These are phyloP conservation scores for Boloria selene DNA, from an alignment of 2,888 invertebrate genomes.

Conservation along the genomic window DNA sequence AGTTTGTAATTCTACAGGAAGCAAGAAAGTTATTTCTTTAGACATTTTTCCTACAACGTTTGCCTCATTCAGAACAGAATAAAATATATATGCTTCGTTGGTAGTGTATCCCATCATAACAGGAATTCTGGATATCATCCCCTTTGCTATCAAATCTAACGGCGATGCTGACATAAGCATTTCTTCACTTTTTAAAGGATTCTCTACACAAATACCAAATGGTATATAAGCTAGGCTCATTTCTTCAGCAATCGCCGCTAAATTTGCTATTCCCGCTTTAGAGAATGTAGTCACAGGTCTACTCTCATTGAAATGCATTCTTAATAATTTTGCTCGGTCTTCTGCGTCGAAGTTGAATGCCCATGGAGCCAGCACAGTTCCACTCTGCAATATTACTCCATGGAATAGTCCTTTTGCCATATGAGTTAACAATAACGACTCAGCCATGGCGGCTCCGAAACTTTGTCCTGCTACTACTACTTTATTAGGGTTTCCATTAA, in stretches of 20 bases:
- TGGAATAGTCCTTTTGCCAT: slow-evolving; percentile 61
- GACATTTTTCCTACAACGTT: slow-evolving; percentile 48
- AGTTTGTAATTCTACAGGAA: slow-evolving; percentile 64
- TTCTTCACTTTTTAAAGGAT: slow-evolving; percentile 59
- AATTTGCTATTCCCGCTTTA: slow-evolving; percentile 47
- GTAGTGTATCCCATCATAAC: slow-evolving; percentile 68
- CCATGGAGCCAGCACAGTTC: slow-evolving; percentile 67
- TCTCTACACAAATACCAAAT: slow-evolving; percentile 67
- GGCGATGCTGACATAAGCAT: slow-evolving; percentile 60
- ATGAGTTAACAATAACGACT: slow-evolving; percentile 58
- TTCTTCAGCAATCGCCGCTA: slow-evolving; percentile 52
- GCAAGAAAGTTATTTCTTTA: slow-evolving; percentile 48
- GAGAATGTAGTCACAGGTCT: slow-evolving; percentile 46
- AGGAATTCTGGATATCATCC: slow-evolving; percentile 54
- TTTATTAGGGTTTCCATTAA: slow-evolving; percentile 65
- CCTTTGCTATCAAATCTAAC: slow-evolving; percentile 51
- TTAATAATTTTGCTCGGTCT: slow-evolving; percentile 53
- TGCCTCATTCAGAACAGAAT: slow-evolving; percentile 52
- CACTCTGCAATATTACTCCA: slow-evolving; percentile 71
- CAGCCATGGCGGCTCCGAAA: slow-evolving; percentile 69
- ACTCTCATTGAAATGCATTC: slow-evolving; percentile 42
- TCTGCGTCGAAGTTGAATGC: slow-evolving; percentile 68
- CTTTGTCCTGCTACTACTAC: slow-evolving; percentile 68
- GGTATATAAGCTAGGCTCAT: slow-evolving; percentile 62
- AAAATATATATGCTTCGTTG: slow-evolving; percentile 70